Evolutionary conservation across 2,113 vertebrate genomes (phyloP).

Genomic region (Lycocorax pyrrhopterus): DNA sequence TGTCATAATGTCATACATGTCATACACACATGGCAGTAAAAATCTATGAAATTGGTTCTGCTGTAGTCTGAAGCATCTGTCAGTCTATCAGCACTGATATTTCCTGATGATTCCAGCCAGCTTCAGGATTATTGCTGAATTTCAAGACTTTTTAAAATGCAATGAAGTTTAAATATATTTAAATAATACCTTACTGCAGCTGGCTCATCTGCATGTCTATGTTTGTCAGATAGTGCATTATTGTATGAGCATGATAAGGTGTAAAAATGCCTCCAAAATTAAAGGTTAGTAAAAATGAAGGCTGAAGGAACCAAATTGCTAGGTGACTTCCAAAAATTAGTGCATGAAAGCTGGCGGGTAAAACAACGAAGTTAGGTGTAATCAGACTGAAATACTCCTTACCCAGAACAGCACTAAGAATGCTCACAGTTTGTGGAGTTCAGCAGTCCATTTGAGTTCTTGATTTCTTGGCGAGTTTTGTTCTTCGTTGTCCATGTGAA

Average conservation of each 20-base stretch:
- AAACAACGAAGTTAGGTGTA: not conserved
- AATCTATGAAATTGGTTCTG: not conserved
- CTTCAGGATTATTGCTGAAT: not conserved
- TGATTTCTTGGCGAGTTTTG: not conserved
- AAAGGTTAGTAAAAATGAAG: not conserved
- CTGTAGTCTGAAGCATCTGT: not conserved
- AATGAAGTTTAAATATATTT: not conserved
- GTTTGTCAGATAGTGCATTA: not conserved
- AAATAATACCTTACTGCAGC: not conserved
- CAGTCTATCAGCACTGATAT: not conserved
- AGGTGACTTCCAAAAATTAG: not conserved
- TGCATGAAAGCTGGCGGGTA: not conserved
- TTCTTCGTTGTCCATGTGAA: not conserved
- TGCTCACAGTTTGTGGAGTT: not conserved
- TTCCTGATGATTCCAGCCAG: not conserved
- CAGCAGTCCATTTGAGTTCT: not conserved
- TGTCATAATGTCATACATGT: not conserved
- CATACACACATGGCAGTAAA: not conserved
- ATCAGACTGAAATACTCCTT: not conserved
- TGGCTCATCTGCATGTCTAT: not conserved
- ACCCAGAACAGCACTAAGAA: not conserved
- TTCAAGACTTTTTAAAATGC: not conserved
- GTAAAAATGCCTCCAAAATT: not conserved
- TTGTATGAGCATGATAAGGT: accelerated
- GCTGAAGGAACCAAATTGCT: not conserved